Evolutionary conservation across 2,113 vertebrate species (phyloP).

Genomic region (Turnix velox): DNA sequence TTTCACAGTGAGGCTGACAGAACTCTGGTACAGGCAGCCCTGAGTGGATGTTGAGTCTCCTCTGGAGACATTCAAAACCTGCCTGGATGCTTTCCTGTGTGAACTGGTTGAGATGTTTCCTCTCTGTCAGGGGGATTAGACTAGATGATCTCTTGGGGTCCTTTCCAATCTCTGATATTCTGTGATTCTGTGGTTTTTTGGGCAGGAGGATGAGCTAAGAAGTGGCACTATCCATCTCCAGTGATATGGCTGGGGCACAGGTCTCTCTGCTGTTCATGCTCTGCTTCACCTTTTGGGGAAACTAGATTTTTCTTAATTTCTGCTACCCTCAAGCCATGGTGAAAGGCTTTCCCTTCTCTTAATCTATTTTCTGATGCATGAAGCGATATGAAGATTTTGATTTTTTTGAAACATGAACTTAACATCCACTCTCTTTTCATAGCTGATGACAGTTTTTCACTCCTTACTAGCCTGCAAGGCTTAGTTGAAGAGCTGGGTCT

Average conservation of each 20-base stretch:
- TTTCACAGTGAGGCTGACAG: no score
- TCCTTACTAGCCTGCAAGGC: rapidly evolving
- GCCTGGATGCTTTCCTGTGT: no score
- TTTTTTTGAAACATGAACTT: neutral
- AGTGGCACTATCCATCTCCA: rapidly evolving
- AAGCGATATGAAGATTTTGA: neutral
- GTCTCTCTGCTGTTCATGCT: neutral
- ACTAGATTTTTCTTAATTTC: neutral
- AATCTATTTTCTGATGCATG: neutral
- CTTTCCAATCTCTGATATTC: no score
- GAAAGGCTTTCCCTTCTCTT: neutral
- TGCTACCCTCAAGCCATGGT: neutral
- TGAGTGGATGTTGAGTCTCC: no score
- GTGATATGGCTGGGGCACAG: neutral
- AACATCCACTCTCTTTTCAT: neutral
- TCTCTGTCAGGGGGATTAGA: no score
- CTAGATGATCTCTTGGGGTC: no score
- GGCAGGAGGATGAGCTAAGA: neutral
- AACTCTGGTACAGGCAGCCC: no score
- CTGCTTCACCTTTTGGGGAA: neutral
- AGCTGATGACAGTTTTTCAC: neutral
- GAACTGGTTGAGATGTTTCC: no score
- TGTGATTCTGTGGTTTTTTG: no score
- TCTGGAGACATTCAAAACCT: no score
- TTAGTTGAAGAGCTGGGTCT: neutral